Evolutionary conservation across 2,797 vertebrate species (phyloP).

Genomic region (Syngnathus acus): DNA sequence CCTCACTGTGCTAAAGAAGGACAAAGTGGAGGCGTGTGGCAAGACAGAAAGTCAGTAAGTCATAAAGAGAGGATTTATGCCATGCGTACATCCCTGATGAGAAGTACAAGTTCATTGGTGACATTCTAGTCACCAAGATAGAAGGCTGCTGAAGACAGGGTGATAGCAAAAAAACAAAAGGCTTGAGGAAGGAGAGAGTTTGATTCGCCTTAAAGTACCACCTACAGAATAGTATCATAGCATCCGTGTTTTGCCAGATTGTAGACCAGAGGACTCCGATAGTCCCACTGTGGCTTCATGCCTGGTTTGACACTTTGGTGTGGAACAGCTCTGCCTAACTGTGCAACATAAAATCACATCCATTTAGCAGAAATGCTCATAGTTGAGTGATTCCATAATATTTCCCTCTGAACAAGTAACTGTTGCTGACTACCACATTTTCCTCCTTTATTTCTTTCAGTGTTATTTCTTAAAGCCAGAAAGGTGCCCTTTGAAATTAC

Average conservation of each 20-base stretch:
- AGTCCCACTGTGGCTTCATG: background rate
- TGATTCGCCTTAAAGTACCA: background rate
- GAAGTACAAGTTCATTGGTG: conserved; percentile 8
- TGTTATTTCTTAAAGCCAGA: too few species aligned
- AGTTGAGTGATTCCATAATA: too few species aligned
- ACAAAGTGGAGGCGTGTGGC: conserved; percentile 6
- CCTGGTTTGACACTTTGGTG: background rate
- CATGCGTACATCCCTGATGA: background rate
- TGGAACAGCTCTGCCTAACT: background rate
- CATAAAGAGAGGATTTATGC: conserved; percentile 4
- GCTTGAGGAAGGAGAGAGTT: background rate
- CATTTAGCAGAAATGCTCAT: background rate
- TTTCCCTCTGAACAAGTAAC: too few species aligned
- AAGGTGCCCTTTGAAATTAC: too few species aligned
- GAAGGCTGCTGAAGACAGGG: background rate
- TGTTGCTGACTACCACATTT: too few species aligned
- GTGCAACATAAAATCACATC: background rate
- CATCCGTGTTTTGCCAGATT: background rate
- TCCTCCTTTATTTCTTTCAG: too few species aligned
- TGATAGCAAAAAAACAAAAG: background rate
- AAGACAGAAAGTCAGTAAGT: background rate
- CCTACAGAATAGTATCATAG: background rate
- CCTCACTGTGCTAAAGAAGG: conserved; percentile 11
- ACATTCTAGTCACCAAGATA: background rate
- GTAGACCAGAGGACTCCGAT: background rate